A percentile compares a stretch with the other conserved stretches of the same genome.
Evolutionary conservation across 1,140 invertebrate species (phyloP).

Genomic region (Drepana arcuata): DNA sequence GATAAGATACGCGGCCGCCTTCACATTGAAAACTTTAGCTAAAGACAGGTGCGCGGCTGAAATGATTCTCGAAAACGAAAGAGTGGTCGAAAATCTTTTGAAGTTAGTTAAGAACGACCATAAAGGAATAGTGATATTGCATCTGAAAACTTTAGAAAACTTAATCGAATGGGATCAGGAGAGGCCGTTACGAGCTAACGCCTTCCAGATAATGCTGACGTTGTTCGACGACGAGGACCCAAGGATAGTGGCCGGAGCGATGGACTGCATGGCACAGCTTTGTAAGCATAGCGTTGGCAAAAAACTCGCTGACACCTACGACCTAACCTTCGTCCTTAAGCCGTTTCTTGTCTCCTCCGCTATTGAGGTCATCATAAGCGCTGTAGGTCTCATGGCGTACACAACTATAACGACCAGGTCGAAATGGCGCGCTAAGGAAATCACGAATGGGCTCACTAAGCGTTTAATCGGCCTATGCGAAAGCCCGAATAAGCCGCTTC

Average conservation of each 20-base stretch:
- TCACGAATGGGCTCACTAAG: slow-evolving; percentile 26
- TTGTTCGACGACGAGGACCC: slow-evolving; percentile 30
- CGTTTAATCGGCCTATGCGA: slow-evolving; percentile 27
- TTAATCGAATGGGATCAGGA: slow-evolving; percentile 46
- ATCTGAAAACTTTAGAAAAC: slow-evolving; percentile 38
- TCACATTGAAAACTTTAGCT: slow-evolving; percentile 33
- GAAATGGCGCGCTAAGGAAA: slow-evolving; percentile 56
- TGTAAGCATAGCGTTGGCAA: slow-evolving; percentile 48
- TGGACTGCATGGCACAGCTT: slow-evolving; percentile 53
- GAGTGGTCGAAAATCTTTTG: slow-evolving; percentile 40
- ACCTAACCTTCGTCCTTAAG: slow-evolving; percentile 32
- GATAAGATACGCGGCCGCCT: slow-evolving; percentile 46
- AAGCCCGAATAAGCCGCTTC: slow-evolving; percentile 22
- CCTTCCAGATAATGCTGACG: slow-evolving; percentile 47
- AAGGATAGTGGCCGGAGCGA: slow-evolving; percentile 29
- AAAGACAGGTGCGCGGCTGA: slow-evolving; percentile 37
- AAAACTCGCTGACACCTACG: slow-evolving; percentile 43
- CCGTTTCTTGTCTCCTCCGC: slow-evolving; percentile 16
- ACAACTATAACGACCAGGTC: slow-evolving; percentile 50
- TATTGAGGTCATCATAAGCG: slow-evolving; percentile 37
- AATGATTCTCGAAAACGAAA: slow-evolving; percentile 26
- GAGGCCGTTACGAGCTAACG: slow-evolving; percentile 37
- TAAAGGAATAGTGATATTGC: slow-evolving; percentile 36
- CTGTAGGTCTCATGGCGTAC: slow-evolving; percentile 35
- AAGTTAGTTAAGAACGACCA: slow-evolving; percentile 52